A percentile compares a stretch with the other conserved stretches of the same genome.
Conservation (phyloP, 2,888 invertebrate species). For the Eucera pruinosa region DNA sequence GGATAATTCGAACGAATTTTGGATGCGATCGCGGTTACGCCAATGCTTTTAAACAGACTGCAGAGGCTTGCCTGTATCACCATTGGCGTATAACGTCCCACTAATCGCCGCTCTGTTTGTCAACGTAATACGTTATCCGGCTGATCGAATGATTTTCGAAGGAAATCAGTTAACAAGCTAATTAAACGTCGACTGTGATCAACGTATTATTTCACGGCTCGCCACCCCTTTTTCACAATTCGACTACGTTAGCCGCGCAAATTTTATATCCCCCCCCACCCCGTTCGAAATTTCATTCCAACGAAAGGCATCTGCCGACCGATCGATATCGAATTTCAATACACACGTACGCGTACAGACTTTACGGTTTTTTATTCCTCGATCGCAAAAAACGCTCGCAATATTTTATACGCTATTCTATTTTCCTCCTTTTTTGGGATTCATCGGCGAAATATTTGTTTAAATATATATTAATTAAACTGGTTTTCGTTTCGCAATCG, state of each 20-base stretch:
- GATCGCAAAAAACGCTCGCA: no score
- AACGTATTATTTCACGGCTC: conserved; percentile 22
- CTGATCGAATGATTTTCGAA: conserved; percentile 66
- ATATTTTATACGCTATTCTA: no score
- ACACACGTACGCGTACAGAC: not conserved
- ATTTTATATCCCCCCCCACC: no score
- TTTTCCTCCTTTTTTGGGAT: no score
- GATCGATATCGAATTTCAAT: conserved; percentile 14
- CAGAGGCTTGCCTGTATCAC: conserved; percentile 69
- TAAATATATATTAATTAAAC: no score
- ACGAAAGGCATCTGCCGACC: not conserved
- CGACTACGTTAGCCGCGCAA: no score
- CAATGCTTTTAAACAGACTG: conserved; percentile 77
- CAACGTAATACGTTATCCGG: conserved; percentile 67
- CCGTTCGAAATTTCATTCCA: not conserved
- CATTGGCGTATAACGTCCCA: conserved; percentile 75
- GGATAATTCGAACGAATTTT: no score
- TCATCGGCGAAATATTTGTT: no score
- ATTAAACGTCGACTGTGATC: conserved; percentile 45
- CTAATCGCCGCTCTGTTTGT: conserved; percentile 72
- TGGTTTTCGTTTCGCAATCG: no score
- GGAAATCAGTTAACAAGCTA: conserved; percentile 56
- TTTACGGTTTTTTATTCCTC: no score
- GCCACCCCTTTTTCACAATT: not conserved
- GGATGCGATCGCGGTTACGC: conserved; percentile 62